These are phyloP conservation scores for Lypha dubia DNA, from an alignment of 2,888 invertebrate species.

Conservation along the genomic window DNA sequence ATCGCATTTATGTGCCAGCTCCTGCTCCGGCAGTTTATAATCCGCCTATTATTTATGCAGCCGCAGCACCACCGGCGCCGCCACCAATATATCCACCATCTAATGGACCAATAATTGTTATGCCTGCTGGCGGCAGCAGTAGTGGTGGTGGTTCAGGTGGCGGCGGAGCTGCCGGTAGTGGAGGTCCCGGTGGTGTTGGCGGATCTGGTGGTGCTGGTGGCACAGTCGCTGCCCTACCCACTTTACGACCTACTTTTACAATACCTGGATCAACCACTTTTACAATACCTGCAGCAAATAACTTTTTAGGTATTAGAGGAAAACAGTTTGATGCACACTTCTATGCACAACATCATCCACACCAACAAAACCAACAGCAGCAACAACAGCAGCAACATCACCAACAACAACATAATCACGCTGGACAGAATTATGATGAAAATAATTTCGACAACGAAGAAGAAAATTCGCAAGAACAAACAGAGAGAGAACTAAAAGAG, in stretches of 20 bases:
- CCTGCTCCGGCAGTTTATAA: not conserved
- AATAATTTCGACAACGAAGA: not conserved
- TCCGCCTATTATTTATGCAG: not conserved
- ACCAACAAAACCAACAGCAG: not conserved
- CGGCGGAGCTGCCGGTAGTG: not conserved
- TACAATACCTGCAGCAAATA: not conserved
- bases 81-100: conserved; percentile 15
- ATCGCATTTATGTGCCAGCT: not conserved
- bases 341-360: not conserved
- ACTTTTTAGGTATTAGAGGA: not conserved
- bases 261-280: not conserved
- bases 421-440: not conserved
- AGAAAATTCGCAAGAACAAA: not conserved
- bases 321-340: not conserved
- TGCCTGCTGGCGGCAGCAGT: not conserved
- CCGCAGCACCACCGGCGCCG: too few relatives aligned
- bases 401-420: not conserved
- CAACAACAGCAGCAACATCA: too few relatives aligned
- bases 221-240: not conserved
- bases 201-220: not conserved
- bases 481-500: not conserved
- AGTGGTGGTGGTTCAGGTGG: conserved; percentile 3
- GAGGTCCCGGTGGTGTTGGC: conserved; percentile 24
- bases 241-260: not conserved
- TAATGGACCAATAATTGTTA: conserved; percentile 31